These are phyloP conservation scores for Branchinecta sandiegonensis DNA, from an alignment of 2,888 invertebrate genomes.

Conservation along the genomic window DNA sequence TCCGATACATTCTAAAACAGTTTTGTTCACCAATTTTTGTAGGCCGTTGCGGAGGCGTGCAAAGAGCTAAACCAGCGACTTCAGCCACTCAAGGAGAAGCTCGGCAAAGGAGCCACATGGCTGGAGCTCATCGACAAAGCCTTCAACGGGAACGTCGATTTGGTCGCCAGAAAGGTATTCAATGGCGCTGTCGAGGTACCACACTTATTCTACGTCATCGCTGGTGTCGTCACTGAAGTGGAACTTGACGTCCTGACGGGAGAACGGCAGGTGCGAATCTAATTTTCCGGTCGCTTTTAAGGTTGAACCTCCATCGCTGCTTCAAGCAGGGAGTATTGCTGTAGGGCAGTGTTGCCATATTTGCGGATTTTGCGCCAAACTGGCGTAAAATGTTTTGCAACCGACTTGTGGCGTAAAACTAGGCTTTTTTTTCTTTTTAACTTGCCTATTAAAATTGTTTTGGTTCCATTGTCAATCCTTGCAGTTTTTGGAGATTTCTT, in stretches of 20 bases:
- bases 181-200: background rate
- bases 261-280: conserved; percentile 31
- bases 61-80: conserved; percentile 32
- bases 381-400: no score
- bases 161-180: conserved; percentile 29
- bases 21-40: conserved; percentile 18
- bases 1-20: no score
- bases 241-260: conserved; percentile 37
- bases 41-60: conserved; percentile 34
- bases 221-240: conserved; percentile 34
- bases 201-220: conserved; percentile 31
- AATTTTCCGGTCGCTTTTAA: conserved; percentile 29
- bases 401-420: no score
- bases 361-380: no score
- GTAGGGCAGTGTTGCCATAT: no score
- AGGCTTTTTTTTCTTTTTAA: no score
- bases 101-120: conserved; percentile 32
- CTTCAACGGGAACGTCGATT: conserved; percentile 31
- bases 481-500: no score
- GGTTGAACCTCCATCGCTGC: background rate
- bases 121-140: conserved; percentile 32
- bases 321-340: no score
- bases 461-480: no score
- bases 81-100: conserved; percentile 32
- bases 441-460: no score